Evolutionary conservation across 1,140 invertebrate species (phyloP).

Genomic region (Melanaphis sacchari): DNA sequence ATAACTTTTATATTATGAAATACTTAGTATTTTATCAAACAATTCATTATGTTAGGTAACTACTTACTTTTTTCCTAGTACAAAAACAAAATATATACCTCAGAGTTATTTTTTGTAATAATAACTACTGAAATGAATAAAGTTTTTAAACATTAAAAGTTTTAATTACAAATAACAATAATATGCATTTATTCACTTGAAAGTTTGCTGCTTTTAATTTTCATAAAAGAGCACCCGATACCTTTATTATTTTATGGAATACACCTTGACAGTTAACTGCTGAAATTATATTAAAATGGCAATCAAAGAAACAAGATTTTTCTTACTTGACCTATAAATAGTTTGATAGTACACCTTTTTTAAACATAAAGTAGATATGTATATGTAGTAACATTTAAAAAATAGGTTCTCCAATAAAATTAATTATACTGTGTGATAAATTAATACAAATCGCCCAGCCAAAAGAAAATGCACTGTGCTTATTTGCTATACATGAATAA

Average conservation of each 20-base stretch:
- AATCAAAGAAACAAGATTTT: not conserved
- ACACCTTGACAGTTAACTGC: not conserved
- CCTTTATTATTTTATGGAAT: not conserved
- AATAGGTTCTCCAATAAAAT: not conserved
- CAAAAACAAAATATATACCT: not conserved
- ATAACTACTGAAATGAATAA: not conserved
- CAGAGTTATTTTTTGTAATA: not conserved
- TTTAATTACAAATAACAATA: conserved; percentile 1
- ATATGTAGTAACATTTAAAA: not conserved
- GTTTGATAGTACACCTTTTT: not conserved
- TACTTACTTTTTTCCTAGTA: not conserved
- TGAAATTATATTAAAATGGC: not conserved
- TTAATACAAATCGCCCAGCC: not conserved
- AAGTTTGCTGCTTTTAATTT: not conserved
- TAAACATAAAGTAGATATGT: not conserved
- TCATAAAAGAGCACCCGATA: not conserved
- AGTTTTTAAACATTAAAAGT: not conserved
- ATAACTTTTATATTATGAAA: not conserved
- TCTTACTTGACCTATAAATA: not conserved
- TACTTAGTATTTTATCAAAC: not conserved
- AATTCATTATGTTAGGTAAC: not conserved
- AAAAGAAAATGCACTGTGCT: not conserved
- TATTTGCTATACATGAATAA: not conserved
- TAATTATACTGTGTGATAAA: not conserved
- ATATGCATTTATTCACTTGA: not conserved